Base-by-base conservation (phyloP, 2,888 invertebrate species). In the Tuta absoluta region DNA sequence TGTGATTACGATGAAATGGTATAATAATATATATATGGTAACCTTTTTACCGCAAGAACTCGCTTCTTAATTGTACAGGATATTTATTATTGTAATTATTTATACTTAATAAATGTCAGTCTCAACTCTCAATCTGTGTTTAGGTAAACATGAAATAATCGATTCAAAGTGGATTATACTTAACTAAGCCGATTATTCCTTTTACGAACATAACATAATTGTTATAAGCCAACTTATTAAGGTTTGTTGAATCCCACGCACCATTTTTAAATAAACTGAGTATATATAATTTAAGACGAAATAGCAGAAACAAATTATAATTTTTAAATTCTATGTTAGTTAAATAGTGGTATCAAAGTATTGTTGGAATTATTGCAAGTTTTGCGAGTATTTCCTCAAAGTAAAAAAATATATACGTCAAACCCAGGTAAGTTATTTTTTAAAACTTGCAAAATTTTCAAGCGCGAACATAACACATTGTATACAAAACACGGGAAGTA, bases 61-160 rank as follows among this genome's bases (percentile, higher is more conserved):
- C 5, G 45, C 17, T 2, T n/a, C 17, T 45, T 45, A 45, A 45
- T 45, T n/a, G n/a, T n/a, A n/a, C n/a, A n/a, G n/a, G n/a, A n/a
- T n/a, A n/a, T n/a, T n/a, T n/a, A n/a, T n/a, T n/a, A n/a, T n/a
- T n/a, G n/a, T n/a, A n/a, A n/a, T n/a, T n/a, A n/a, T n/a, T n/a
- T n/a, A n/a, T n/a, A n/a, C n/a, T n/a, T 45, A 45, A 45, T n/a
- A 45, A 45, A 45, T 17, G 45, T 45, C 28, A 28, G 28, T 41
- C 12, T 41, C 45, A 45, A 17, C 17, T 41, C 12, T 41, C 45
- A 45, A 17, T 45, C 45, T 17, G 24, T 24, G 38, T 58, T 64
- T 64, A 64, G 60, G 59, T 59, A 59, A 59, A 56, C 53, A 56
- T 63, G 37, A 59, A 64, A 60, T 60, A 62, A 45, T 45, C 45